Conservation (phyloP, 92 coral and sea anemone species). For the Nematostella vectensis region DNA sequence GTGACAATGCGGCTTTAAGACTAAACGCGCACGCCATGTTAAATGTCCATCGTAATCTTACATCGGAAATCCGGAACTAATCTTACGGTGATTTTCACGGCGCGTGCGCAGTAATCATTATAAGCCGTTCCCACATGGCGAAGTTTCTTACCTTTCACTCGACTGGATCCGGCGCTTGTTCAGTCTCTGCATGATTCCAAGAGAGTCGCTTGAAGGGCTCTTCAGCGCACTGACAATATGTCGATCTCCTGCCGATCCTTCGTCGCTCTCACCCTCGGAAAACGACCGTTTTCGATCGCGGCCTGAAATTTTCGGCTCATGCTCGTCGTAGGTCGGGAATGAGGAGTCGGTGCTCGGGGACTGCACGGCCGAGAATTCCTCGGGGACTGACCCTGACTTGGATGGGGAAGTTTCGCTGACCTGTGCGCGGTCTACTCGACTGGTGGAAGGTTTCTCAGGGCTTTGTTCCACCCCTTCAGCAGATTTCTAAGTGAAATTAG, state of each 20-base stretch:
- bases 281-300: slow-evolving; percentile 53
- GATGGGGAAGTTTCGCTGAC: slow-evolving; percentile 30
- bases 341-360: slow-evolving; percentile 66
- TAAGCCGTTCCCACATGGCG: too few species aligned
- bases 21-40: too few species aligned
- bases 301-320: slow-evolving; percentile 17
- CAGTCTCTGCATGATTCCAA: slow-evolving; percentile 58
- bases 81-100: too few species aligned
- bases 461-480: slow-evolving; percentile 10
- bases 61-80: too few species aligned
- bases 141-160: slow-evolving; percentile 67
- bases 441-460: slow-evolving; percentile 31
- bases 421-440: slow-evolving; percentile 35
- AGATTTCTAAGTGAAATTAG: background rate
- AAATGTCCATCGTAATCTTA: too few species aligned
- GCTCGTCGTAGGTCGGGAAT: slow-evolving; percentile 52
- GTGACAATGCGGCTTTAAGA: too few species aligned
- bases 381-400: slow-evolving; percentile 48
- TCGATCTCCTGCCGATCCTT: slow-evolving; percentile 49
- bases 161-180: slow-evolving; percentile 67
- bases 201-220: slow-evolving; percentile 61
- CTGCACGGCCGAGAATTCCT: slow-evolving; percentile 59
- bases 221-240: slow-evolving; percentile 33
- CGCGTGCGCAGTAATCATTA: too few species aligned
- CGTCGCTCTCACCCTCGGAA: slow-evolving; percentile 89